phyloP scores from a whole-genome alignment of 2,797 vertebrate species.

The Schizopygopsis malacanthus region DNA sequence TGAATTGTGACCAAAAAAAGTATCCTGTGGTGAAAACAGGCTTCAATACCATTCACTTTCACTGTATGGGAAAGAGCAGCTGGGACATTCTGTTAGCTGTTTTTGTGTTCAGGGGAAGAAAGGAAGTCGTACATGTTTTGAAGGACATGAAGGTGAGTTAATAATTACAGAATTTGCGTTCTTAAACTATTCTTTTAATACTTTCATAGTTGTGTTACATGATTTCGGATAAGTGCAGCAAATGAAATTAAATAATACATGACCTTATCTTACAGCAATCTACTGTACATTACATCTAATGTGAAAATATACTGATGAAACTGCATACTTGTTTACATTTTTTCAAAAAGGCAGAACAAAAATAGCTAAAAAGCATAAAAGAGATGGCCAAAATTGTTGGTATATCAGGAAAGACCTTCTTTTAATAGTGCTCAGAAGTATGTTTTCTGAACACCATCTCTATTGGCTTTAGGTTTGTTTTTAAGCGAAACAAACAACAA shows the following conservation, averaged over 20 bases:
- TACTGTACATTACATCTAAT: not conserved
- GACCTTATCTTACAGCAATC: not conserved
- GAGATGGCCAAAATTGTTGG: not conserved
- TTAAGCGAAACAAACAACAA: conserved; percentile 32
- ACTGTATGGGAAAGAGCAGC: not conserved
- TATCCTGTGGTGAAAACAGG: not conserved
- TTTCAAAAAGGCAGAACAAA: not conserved
- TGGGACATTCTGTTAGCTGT: not conserved
- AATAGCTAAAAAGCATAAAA: not conserved
- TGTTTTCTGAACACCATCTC: not conserved
- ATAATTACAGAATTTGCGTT: not conserved
- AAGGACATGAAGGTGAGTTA: not conserved
- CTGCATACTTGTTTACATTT: not conserved
- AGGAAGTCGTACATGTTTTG: not conserved
- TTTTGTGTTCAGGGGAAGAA: not conserved
- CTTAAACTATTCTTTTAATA: not conserved
- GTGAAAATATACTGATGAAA: not conserved
- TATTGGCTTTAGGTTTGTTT: conserved; percentile 11
- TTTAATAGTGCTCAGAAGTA: not conserved
- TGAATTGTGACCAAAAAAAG: not conserved
- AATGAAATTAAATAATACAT: not conserved
- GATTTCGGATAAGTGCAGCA: not conserved
- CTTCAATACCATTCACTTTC: not conserved
- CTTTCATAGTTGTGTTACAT: not conserved
- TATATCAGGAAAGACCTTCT: not conserved